Evolutionary conservation across 2,888 invertebrate genomes (phyloP).

Genomic region (Mactromeris polynyma): DNA sequence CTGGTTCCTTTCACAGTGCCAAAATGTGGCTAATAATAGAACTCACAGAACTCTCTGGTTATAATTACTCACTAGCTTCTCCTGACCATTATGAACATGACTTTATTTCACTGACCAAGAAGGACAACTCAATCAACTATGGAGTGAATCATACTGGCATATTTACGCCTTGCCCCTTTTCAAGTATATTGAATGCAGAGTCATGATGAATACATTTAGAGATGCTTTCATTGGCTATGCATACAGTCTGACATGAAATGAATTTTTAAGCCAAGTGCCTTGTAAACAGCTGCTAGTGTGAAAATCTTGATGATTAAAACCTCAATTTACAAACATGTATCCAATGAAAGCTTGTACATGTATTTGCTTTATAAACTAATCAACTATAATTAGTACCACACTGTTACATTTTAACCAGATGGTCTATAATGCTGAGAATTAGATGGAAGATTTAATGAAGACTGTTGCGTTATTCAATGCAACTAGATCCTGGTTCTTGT

Average conservation of each 20-base stretch:
- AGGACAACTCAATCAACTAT: too few species aligned
- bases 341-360: background rate
- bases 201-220: background rate
- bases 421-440: background rate
- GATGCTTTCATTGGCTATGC: background rate
- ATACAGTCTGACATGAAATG: background rate
- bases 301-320: background rate
- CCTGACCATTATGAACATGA: too few species aligned
- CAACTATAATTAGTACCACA: constrained; percentile 27
- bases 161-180: too few species aligned
- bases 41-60: too few species aligned
- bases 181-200: background rate
- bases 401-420: constrained; percentile 29
- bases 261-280: background rate
- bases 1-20: too few species aligned
- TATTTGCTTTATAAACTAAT: background rate
- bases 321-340: background rate
- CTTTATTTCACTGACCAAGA: too few species aligned
- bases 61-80: too few species aligned
- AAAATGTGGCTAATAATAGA: too few species aligned
- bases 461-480: background rate
- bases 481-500: background rate
- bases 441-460: constrained; percentile 6
- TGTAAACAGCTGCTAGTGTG: background rate
- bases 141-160: too few species aligned